These are phyloP conservation scores for Gobio occitaniae DNA, from an alignment of 2,797 vertebrate genomes.

Conservation along the genomic window DNA sequence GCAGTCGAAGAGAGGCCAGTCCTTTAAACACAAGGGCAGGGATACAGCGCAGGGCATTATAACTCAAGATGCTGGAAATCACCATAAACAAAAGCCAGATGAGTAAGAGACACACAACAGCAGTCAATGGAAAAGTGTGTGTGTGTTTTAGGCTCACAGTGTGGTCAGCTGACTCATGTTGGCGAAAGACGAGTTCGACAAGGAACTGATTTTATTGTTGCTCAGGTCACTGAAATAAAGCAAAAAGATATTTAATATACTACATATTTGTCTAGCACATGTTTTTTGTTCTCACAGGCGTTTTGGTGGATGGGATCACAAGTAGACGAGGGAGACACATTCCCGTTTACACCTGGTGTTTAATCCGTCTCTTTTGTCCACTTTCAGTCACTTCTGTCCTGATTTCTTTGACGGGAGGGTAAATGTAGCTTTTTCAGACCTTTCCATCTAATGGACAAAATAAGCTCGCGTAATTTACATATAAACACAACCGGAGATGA, in stretches of 20 bases:
- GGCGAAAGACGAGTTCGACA: slow-evolving; percentile 95
- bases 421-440: too few species aligned
- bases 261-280: too few species aligned
- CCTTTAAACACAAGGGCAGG: slow-evolving; percentile 93
- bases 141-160: slow-evolving; percentile 82
- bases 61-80: slow-evolving; percentile 92
- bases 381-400: too few species aligned
- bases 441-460: too few species aligned
- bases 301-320: too few species aligned
- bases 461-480: too few species aligned
- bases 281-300: too few species aligned
- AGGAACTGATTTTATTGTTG: slow-evolving; percentile 97
- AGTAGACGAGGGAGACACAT: too few species aligned
- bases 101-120: background rate
- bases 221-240: slow-evolving; percentile 90
- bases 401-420: too few species aligned
- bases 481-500: too few species aligned
- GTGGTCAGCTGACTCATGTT: slow-evolving; percentile 99
- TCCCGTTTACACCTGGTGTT: too few species aligned
- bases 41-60: slow-evolving; percentile 95
- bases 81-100: background rate
- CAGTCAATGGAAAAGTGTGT: background rate
- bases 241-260: slow-evolving; percentile 38
- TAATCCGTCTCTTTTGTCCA: too few species aligned
- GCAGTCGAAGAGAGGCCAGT: slow-evolving; percentile 92